These are phyloP conservation scores for Falco concolor DNA, from an alignment of 2,797 vertebrate species.

Conservation along the genomic window DNA sequence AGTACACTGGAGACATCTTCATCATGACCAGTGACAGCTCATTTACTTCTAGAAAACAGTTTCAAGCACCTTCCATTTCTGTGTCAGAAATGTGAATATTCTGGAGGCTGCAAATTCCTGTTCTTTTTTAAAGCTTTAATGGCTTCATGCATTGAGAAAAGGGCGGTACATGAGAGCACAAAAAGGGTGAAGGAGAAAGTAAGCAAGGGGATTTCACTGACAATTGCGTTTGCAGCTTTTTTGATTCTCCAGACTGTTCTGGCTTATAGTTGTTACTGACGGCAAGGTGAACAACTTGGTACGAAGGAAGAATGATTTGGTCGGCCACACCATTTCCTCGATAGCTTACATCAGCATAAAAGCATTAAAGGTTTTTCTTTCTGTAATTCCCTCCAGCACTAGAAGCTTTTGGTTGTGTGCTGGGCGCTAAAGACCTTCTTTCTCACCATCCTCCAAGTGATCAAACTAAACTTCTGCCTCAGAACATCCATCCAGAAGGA, in stretches of 20 bases:
- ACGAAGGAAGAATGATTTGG: neutral
- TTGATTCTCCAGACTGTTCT: neutral
- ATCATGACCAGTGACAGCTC: neutral
- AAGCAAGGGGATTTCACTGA: neutral
- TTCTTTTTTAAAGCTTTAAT: neutral
- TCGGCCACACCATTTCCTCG: neutral
- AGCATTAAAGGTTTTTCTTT: neutral
- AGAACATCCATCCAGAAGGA: neutral
- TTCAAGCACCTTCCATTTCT: neutral
- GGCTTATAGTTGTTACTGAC: neutral
- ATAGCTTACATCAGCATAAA: neutral
- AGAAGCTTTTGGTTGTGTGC: neutral
- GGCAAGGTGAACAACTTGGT: neutral
- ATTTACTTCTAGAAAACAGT: conserved; percentile 4
- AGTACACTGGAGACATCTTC: conserved; percentile 31
- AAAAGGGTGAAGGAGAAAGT: neutral
- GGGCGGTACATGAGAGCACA: neutral
- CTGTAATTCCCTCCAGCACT: neutral
- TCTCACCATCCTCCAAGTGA: neutral
- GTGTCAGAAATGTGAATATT: neutral
- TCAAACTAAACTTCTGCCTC: neutral
- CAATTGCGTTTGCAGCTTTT: neutral
- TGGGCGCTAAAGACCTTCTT: neutral
- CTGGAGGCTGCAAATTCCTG: neutral
- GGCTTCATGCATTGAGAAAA: neutral